A percentile compares a stretch with the other conserved stretches of the same genome.
These are phyloP conservation scores for Pontoporia blainvillei DNA, from an alignment of 2,113 vertebrate species.

Conservation along the genomic window DNA sequence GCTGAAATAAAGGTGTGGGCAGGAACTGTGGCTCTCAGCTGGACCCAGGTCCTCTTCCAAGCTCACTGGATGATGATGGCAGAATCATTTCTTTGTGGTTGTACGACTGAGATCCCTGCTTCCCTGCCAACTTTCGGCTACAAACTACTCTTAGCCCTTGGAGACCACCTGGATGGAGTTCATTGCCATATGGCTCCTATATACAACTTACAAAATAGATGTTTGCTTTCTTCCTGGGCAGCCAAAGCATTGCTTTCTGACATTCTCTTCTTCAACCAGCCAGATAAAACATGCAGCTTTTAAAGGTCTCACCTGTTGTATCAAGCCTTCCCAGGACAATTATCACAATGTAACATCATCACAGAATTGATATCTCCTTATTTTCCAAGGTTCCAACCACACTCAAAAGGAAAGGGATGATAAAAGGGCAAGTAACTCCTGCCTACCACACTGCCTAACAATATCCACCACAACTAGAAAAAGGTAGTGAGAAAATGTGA, in stretches of 20 bases:
- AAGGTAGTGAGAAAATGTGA: background rate
- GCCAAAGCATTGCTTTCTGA: background rate
- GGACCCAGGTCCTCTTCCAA: background rate
- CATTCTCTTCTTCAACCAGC: background rate
- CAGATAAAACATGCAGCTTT: background rate
- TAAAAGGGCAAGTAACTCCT: background rate
- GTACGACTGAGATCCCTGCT: background rate
- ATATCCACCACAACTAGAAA: background rate
- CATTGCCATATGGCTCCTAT: background rate
- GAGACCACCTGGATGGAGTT: background rate
- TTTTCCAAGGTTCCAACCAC: background rate
- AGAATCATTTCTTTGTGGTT: background rate
- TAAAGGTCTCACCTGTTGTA: background rate
- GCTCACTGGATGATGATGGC: background rate
- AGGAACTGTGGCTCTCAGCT: background rate
- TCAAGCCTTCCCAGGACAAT: background rate
- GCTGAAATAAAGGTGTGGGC: background rate
- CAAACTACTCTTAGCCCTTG: background rate
- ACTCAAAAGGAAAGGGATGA: background rate
- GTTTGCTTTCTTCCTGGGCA: background rate
- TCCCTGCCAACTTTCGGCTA: background rate
- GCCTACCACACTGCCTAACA: background rate
- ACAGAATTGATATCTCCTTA: background rate
- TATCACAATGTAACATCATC: background rate
- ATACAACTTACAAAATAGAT: background rate